Evolutionary conservation across 2,113 vertebrate species (phyloP).

Genomic region (Cryptoleucopteryx plumbea): DNA sequence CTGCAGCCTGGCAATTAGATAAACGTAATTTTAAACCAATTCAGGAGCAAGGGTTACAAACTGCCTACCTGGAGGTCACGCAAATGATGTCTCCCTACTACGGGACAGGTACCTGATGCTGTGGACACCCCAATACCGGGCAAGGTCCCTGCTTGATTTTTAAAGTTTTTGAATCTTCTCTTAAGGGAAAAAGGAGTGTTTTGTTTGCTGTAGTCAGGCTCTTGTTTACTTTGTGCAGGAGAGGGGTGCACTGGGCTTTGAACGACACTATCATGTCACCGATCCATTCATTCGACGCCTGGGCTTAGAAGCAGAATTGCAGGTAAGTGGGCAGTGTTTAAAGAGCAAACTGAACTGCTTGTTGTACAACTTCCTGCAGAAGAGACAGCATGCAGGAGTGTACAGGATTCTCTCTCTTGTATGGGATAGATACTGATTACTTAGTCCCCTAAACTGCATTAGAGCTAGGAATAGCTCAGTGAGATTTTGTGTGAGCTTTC

Average conservation of each 20-base stretch:
- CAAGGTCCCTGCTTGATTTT: background rate
- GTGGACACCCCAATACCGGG: background rate
- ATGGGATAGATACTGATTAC: background rate
- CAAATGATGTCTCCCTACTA: background rate
- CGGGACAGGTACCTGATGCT: background rate
- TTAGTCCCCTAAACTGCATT: background rate
- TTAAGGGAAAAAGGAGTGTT: background rate
- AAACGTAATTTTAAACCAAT: background rate
- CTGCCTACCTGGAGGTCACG: background rate
- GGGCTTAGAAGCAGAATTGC: slow-evolving; percentile 93
- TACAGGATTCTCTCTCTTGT: accelerated
- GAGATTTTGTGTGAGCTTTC: background rate
- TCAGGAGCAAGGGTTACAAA: background rate
- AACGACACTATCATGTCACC: slow-evolving; percentile 91
- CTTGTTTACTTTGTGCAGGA: slow-evolving; percentile 75
- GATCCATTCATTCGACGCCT: slow-evolving; percentile 95
- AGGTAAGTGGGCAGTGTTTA: slow-evolving; percentile 73
- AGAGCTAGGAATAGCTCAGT: background rate
- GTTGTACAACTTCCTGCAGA: accelerated
- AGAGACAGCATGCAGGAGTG: accelerated
- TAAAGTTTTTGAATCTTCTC: background rate
- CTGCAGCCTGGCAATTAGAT: background rate
- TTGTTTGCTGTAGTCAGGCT: background rate
- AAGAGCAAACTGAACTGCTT: background rate
- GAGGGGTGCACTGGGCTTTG: slow-evolving; percentile 85